These are phyloP conservation scores for Calcarius ornatus DNA, from an alignment of 2,113 vertebrate species.

Conservation along the genomic window DNA sequence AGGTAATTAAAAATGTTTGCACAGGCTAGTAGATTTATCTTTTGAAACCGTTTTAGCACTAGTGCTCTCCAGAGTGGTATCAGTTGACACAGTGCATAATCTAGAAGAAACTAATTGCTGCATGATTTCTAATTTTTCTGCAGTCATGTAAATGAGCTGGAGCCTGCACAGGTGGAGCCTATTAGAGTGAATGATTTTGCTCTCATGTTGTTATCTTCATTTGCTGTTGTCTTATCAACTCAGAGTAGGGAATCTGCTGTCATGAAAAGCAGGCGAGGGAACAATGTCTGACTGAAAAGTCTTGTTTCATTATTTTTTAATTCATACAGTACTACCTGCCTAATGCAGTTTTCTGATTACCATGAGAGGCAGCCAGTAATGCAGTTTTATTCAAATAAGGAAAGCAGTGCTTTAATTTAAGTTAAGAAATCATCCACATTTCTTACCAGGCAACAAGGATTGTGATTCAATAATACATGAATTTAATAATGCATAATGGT, in stretches of 20 bases:
- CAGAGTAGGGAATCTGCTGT: constrained; percentile 78
- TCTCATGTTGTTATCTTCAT: constrained; percentile 83
- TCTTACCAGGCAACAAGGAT: constrained; percentile 80
- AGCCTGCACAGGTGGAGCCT: constrained; percentile 80
- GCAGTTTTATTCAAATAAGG: constrained; percentile 83
- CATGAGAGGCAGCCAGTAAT: constrained; percentile 75
- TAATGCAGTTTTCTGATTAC: constrained; percentile 95
- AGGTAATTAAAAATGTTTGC: constrained; percentile 86
- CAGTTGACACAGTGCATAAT: constrained; percentile 84
- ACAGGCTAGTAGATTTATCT: constrained; percentile 82
- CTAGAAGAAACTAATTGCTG: constrained; percentile 84
- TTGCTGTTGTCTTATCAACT: constrained; percentile 80
- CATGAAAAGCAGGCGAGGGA: constrained; percentile 78
- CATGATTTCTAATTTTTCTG: constrained; percentile 87
- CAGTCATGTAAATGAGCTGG: constrained; percentile 82
- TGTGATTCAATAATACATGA: constrained; percentile 83
- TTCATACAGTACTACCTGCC: constrained; percentile 90
- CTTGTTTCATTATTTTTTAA: constrained; percentile 97
- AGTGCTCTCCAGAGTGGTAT: constrained; percentile 83
- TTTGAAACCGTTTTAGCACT: constrained; percentile 80
- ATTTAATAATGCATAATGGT: constrained; percentile 83
- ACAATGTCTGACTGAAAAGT: constrained; percentile 90
- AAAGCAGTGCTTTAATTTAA: constrained; percentile 79
- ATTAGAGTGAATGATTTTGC: constrained; percentile 80
- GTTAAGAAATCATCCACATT: constrained; percentile 79